Base-by-base conservation (phyloP, 2,113 vertebrate species). In the Orientallactaga bullata region DNA sequence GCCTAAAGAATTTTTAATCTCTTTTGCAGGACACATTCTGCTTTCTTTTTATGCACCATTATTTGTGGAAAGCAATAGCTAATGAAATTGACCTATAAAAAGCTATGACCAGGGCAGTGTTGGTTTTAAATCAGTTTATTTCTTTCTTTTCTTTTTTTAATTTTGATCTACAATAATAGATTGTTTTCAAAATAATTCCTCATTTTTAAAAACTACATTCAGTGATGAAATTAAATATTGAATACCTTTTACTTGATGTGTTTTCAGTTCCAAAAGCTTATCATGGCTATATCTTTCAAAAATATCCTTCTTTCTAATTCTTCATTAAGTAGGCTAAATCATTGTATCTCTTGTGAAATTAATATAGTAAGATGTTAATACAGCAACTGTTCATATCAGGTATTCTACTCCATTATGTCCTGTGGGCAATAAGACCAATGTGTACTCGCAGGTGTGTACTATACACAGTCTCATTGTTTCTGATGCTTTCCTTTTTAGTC, bases 1-100 rank as follows among this genome's bases (percentile, higher is more conserved):
- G 91, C 88, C 94, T 97, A 95, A 92, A 72, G 97, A 98, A 98
- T 98, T 98, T 98, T 98, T 98, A 98, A 98, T 98, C 97, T 94
- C 93, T 73, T 92, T 95, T 95, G 47, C 61, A 97, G 91, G 86
- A 94, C 95, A 93, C 94, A 93, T n/a, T 94, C 97, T 93, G 88
- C 88, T 96, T 97, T 96, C 94, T 26, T 61, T 96, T 88, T 87
- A 69, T 72, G 37, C 89, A 42, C 89, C 42, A 76, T 80, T 98
- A 88, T 96, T 97, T 92, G 92, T 93, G 79, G 84, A 85, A 86
- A 69, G 89, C 4, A 51, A 63, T 94, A 95, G 12, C 68, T 68
- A 89, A 90, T 58, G 1, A 60, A 20, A 76, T 94, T 93, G 92
- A 89, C 35, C 78, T 85, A 0, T 92, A 78, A 82, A 93, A 93